Base-by-base conservation (phyloP, 2,797 vertebrate species). In the Crocodylus rhombifer region DNA sequence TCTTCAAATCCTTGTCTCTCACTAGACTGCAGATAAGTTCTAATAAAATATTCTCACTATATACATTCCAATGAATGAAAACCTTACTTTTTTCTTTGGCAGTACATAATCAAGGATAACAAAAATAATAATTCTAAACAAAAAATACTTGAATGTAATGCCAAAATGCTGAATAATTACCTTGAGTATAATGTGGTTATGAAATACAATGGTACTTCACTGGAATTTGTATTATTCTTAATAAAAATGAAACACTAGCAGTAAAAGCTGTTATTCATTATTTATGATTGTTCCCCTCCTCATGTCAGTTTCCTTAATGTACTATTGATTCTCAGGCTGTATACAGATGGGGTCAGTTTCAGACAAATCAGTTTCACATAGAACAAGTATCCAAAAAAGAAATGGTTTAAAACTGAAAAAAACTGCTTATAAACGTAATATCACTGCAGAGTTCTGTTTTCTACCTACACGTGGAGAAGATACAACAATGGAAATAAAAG, bases 241-340 rank as follows among this genome's bases (percentile, higher is more conserved):
- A 92, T 81, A 95, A 94, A 94, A 96, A 95, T 2, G 90, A 92
- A 97, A 92, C 9, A 1, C 85, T 90, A 96, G 91, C 92, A 97
- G 91, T 92, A 92, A 97, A 94, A 81, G 80, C 84, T 94, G 91
- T 89, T 96, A 96, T 98, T 97, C 92, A 97, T 97, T 98, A 98
- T 97, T 97, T 97, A 98, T 96, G 79, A 93, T 89, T 97, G 95
- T 94, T 94, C 91, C 92, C 79, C 89, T 96, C 89, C 95, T 96
- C 91, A 80, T 91, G 95, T 96, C 96, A 95, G 95, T 90, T 96
- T 92, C 97, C 96, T 96, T 97, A 97, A 97, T 93, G 93, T 95
- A 93, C 90, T 98, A 97, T 95, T 97, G 97, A 98, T 98, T 96
- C 81, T 89, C 93, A 92, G 36, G 67, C 86, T 92, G 80, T 83